These are phyloP conservation scores for Pachypsylla venusta DNA, from an alignment of 1,140 invertebrate genomes.

Conservation along the genomic window DNA sequence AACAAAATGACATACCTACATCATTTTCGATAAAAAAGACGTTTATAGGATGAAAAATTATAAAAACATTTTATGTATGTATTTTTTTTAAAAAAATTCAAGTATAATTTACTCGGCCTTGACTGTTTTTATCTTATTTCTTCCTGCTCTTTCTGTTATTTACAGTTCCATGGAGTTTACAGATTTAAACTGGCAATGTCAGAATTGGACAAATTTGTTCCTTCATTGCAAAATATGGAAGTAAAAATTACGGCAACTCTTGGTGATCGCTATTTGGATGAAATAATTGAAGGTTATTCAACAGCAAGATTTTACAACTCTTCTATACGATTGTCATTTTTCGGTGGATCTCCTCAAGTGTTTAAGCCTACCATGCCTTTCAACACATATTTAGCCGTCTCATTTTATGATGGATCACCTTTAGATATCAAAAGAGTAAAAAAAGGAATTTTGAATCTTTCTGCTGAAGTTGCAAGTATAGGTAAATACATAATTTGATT, in stretches of 20 bases:
- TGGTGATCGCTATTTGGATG: slow-evolving; percentile 75
- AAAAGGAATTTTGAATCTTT: slow-evolving; percentile 42
- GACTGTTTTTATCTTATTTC: too few species aligned
- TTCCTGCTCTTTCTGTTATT: too few species aligned
- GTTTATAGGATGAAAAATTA: too few species aligned
- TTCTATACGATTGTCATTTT: slow-evolving; percentile 59
- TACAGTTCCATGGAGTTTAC: slow-evolving; percentile 72
- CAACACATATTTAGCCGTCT: slow-evolving; percentile 50
- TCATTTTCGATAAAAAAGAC: too few species aligned
- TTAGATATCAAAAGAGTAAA: slow-evolving; percentile 39
- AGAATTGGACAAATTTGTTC: slow-evolving; percentile 52
- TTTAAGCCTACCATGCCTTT: slow-evolving; percentile 89
- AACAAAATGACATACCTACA: too few species aligned
- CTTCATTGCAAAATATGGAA: slow-evolving; percentile 59
- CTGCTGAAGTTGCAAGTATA: slow-evolving; percentile 35
- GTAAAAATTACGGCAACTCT: slow-evolving; percentile 75
- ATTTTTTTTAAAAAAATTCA: too few species aligned
- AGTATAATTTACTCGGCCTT: too few species aligned
- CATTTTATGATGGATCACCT: slow-evolving; percentile 60
- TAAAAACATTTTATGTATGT: too few species aligned
- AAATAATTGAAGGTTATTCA: slow-evolving; percentile 72
- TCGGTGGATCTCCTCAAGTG: slow-evolving; percentile 78
- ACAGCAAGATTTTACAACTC: slow-evolving; percentile 76
- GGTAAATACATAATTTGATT: too few species aligned
- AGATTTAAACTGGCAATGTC: slow-evolving; percentile 68